Conservation (phyloP, 2,888 invertebrate species). For the Drosophila kuntzei region DNA sequence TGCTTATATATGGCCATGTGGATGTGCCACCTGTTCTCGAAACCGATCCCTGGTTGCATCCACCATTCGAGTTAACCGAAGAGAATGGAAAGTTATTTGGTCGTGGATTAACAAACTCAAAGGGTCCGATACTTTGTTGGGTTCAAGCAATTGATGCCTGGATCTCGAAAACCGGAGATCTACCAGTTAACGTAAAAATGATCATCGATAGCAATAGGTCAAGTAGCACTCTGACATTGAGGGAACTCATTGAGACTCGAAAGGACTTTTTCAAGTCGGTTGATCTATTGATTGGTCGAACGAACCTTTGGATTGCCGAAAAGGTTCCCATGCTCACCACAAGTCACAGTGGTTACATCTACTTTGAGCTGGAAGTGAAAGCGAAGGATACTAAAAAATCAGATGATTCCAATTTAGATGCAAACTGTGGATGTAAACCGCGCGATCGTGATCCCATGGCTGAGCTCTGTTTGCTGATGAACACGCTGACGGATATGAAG, state of each 20-base stretch:
- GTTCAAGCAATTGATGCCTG: slow-evolving; percentile 43
- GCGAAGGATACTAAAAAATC: not conserved
- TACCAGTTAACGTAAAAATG: slow-evolving; percentile 50
- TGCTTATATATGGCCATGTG: slow-evolving; percentile 50
- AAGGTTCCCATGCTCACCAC: slow-evolving; percentile 37
- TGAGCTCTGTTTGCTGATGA: slow-evolving; percentile 49
- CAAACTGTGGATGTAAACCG: not conserved
- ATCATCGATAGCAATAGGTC: slow-evolving; percentile 35
- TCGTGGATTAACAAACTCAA: slow-evolving; percentile 38
- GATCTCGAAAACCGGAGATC: slow-evolving; percentile 16
- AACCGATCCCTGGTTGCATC: slow-evolving; percentile 26
- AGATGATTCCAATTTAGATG: not conserved
- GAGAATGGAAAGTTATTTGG: slow-evolving; percentile 25
- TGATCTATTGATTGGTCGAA: slow-evolving; percentile 41
- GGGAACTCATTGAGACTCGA: slow-evolving; percentile 20
- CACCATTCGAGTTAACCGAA: slow-evolving; percentile 38
- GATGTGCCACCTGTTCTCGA: slow-evolving; percentile 23
- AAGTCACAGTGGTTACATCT: slow-evolving; percentile 44
- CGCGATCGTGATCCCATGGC: slow-evolving; percentile 29
- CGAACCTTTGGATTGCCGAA: slow-evolving; percentile 49
- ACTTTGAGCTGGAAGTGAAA: slow-evolving; percentile 43
- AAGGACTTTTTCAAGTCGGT: slow-evolving; percentile 40
- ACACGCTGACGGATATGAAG: slow-evolving; percentile 20
- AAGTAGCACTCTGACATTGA: not conserved
- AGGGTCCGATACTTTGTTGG: slow-evolving; percentile 54